phyloP scores from a whole-genome alignment of 2,797 vertebrate species.

The Netta rufina region DNA sequence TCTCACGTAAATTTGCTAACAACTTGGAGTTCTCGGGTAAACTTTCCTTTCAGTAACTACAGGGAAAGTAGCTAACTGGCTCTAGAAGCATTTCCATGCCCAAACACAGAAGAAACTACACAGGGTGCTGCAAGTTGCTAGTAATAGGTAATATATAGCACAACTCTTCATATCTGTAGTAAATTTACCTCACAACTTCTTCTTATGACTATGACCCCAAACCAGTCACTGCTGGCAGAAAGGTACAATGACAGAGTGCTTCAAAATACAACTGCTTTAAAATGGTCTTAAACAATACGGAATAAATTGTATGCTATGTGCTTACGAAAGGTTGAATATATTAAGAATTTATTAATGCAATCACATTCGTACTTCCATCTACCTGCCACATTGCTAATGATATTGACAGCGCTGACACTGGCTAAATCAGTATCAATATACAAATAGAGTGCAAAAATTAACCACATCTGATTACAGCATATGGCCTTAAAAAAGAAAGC shows the following conservation, averaged over 20 bases:
- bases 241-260: not conserved
- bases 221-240: not conserved
- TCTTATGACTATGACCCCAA: not conserved
- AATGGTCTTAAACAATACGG: conserved; percentile 7
- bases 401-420: conserved; percentile 70
- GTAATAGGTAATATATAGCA: not conserved
- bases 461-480: conserved; percentile 56
- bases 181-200: not conserved
- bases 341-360: conserved; percentile 71
- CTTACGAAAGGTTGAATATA: conserved; percentile 67
- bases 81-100: not conserved
- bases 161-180: not conserved
- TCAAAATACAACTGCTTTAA: conserved; percentile 3
- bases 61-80: not conserved
- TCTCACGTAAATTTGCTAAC: not conserved
- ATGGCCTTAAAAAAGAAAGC: conserved; percentile 39
- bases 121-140: not conserved
- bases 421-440: conserved; percentile 68
- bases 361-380: conserved; percentile 67
- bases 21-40: not conserved
- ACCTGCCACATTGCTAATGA: conserved; percentile 68
- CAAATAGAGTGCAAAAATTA: conserved; percentile 60
- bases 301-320: conserved; percentile 46
- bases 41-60: not conserved
- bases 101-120: not conserved